A percentile compares a stretch with the other conserved stretches of the same genome.
phyloP scores from a whole-genome alignment of 64 coral and sea anemone species.

The Anthopleura sola region DNA sequence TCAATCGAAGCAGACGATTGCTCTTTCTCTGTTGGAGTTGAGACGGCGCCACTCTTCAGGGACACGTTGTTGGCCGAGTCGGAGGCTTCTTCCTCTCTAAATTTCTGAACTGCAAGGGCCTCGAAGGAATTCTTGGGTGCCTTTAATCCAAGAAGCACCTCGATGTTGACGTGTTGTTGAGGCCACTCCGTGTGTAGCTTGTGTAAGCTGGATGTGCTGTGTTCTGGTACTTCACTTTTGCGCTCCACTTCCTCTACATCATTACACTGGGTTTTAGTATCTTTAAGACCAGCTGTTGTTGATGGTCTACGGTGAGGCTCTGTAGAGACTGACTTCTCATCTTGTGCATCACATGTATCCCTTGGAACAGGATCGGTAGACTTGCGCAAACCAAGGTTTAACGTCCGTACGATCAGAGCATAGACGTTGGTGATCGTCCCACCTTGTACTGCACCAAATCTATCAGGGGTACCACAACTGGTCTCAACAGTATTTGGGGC shows the following conservation, averaged over 20 bases:
- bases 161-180: neutral
- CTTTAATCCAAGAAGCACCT: neutral
- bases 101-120: neutral
- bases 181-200: neutral
- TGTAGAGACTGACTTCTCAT: no score
- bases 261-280: neutral
- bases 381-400: neutral
- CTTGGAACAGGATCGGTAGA: neutral
- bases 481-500: neutral
- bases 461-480: neutral
- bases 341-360: neutral
- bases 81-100: neutral
- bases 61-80: neutral
- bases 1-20: neutral
- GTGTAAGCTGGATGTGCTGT: neutral
- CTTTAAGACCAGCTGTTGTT: neutral
- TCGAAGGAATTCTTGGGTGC: neutral
- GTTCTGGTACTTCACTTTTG: neutral
- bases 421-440: neutral
- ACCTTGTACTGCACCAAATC: neutral
- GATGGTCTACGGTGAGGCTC: neutral
- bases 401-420: neutral
- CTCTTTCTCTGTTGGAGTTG: neutral
- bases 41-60: neutral
- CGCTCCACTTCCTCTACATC: neutral